These are phyloP conservation scores for Heliconius cydno DNA, from an alignment of 2,888 invertebrate species.

Conservation along the genomic window DNA sequence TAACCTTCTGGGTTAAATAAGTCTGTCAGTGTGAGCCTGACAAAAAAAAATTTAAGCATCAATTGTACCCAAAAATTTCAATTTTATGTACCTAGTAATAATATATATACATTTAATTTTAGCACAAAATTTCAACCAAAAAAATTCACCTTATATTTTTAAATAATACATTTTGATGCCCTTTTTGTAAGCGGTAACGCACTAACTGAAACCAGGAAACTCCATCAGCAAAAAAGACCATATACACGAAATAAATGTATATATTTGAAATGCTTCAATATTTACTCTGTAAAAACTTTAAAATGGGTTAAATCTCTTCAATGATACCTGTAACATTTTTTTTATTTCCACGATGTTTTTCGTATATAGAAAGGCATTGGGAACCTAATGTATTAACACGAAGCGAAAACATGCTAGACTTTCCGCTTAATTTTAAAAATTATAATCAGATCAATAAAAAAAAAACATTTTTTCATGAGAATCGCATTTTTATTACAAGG, in stretches of 20 bases:
- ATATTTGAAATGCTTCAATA: neutral
- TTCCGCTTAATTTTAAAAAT: too few relatives aligned
- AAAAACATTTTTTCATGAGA: too few relatives aligned
- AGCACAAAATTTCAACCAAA: neutral
- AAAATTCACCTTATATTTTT: neutral
- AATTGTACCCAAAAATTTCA: neutral
- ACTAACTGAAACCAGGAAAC: conserved; percentile 1
- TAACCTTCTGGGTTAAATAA: too few relatives aligned
- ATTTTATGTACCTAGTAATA: neutral
- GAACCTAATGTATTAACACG: neutral
- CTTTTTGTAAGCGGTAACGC: conserved; percentile 4
- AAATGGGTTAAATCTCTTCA: neutral
- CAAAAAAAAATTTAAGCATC: too few relatives aligned
- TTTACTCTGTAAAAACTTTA: neutral
- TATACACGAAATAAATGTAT: neutral
- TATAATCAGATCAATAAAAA: too few relatives aligned
- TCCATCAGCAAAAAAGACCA: conserved; percentile 12
- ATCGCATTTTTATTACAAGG: too few relatives aligned
- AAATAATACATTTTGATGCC: conserved; percentile 18
- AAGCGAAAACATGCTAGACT: too few relatives aligned
- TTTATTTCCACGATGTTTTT: neutral
- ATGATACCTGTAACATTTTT: neutral
- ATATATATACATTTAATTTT: neutral
- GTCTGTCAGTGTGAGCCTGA: too few relatives aligned
- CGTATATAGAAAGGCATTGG: neutral